A percentile compares a stretch with the other conserved stretches of the same genome.
phyloP scores from a whole-genome alignment of 1,140 invertebrate genomes.

The Macrobrachium rosenbergii region DNA sequence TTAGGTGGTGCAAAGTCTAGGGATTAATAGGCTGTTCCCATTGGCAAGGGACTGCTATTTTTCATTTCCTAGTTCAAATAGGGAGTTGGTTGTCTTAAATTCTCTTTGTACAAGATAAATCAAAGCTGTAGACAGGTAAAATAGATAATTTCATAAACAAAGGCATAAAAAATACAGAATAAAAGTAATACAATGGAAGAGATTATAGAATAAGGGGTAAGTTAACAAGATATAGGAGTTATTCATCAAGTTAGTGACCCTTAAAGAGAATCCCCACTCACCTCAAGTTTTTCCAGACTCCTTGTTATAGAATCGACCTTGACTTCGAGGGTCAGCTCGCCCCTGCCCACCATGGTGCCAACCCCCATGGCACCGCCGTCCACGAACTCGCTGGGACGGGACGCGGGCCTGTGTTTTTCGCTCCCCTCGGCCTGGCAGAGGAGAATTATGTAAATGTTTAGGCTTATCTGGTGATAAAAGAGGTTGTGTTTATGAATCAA shows the following conservation, averaged over 20 bases:
- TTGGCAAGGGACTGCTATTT: too few relatives aligned
- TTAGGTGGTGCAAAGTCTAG: too few relatives aligned
- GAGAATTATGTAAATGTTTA: too few relatives aligned
- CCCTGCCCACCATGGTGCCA: background rate
- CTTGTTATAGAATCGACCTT: conserved; percentile 21
- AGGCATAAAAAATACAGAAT: too few relatives aligned
- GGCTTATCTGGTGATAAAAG: too few relatives aligned
- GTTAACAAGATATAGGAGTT: background rate
- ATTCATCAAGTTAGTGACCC: background rate
- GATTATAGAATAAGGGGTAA: too few relatives aligned
- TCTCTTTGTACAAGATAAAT: background rate
- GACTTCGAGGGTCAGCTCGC: conserved; percentile 16
- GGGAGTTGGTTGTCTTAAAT: background rate
- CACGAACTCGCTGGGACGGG: background rate
- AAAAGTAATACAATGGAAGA: background rate
- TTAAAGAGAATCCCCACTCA: background rate
- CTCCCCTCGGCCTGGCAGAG: too few relatives aligned
- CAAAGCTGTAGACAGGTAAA: background rate
- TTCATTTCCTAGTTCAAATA: too few relatives aligned
- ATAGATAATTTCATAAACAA: too few relatives aligned
- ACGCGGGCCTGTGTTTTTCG: too few relatives aligned
- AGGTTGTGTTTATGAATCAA: too few relatives aligned
- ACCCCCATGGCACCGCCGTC: conserved; percentile 27
- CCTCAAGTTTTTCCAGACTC: conserved; percentile 44
- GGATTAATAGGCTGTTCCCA: too few relatives aligned